Conservation (phyloP, 1,140 invertebrate species). For the Acromyrmex echinatior region DNA sequence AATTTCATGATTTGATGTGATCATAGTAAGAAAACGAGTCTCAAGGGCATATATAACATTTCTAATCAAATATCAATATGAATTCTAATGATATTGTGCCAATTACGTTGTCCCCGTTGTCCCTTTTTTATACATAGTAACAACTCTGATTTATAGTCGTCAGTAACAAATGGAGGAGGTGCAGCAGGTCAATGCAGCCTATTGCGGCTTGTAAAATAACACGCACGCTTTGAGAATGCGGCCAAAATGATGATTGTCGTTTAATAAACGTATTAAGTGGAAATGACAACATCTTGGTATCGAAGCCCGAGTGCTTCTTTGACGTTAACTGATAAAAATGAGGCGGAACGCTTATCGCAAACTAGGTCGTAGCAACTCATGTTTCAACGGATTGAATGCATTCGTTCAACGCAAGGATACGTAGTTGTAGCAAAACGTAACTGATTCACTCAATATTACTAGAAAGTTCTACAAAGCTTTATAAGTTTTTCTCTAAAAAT, state of each 20-base stretch:
- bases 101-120: conserved; percentile 45
- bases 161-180: conserved; percentile 68
- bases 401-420: conserved; percentile 30
- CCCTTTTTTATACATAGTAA: conserved; percentile 72
- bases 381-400: conserved; percentile 22
- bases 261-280: conserved; percentile 79
- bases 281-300: conserved; percentile 65
- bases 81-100: conserved; percentile 15
- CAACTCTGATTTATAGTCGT: conserved; percentile 80
- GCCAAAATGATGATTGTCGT: conserved; percentile 82
- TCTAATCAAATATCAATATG: conserved; percentile 11
- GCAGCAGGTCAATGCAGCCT: conserved; percentile 78
- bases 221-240: conserved; percentile 78
- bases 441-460: background rate
- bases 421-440: background rate
- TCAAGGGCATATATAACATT: background rate
- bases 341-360: conserved; percentile 11
- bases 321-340: conserved; percentile 62
- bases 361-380: conserved; percentile 46
- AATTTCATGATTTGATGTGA: background rate
- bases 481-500: background rate
- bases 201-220: conserved; percentile 80
- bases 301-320: conserved; percentile 32
- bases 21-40: background rate
- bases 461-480: background rate